These are phyloP conservation scores for Malacoraja senta DNA, from an alignment of 2,797 vertebrate species.

Conservation along the genomic window DNA sequence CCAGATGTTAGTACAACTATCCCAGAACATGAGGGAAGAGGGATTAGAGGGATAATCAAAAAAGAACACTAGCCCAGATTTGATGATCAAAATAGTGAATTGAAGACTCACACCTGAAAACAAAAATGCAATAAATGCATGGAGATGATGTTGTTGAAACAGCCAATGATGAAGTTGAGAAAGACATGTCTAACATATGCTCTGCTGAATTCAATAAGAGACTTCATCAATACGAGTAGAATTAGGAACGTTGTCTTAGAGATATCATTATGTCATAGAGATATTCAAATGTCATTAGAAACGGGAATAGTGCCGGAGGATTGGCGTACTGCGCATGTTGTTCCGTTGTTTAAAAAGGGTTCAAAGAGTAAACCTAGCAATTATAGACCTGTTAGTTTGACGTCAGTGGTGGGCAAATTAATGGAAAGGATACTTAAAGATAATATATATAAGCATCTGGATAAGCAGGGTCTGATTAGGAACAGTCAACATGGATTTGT, in stretches of 20 bases:
- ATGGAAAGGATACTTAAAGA: too few relatives aligned
- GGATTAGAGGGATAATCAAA: background rate
- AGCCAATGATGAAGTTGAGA: background rate
- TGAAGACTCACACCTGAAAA: background rate
- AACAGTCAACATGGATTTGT: too few relatives aligned
- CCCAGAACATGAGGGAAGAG: background rate
- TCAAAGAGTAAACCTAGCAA: too few relatives aligned
- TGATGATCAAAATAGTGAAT: background rate
- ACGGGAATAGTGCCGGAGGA: too few relatives aligned
- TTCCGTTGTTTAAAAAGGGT: too few relatives aligned
- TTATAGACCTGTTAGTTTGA: too few relatives aligned
- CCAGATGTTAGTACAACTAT: background rate
- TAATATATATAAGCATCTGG: too few relatives aligned
- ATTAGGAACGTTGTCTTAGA: background rate
- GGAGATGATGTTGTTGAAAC: background rate
- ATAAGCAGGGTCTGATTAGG: too few relatives aligned
- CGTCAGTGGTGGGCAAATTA: too few relatives aligned
- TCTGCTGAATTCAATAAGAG: background rate
- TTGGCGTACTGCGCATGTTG: too few relatives aligned
- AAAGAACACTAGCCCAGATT: background rate
- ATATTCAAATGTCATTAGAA: too few relatives aligned
- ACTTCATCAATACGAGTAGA: background rate
- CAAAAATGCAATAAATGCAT: background rate
- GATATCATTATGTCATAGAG: too few relatives aligned
- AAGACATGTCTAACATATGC: background rate